A percentile compares a stretch with the other conserved stretches of the same genome.
Conservation (phyloP, 1,140 invertebrate species). For the Drosophila simulans region DNA sequence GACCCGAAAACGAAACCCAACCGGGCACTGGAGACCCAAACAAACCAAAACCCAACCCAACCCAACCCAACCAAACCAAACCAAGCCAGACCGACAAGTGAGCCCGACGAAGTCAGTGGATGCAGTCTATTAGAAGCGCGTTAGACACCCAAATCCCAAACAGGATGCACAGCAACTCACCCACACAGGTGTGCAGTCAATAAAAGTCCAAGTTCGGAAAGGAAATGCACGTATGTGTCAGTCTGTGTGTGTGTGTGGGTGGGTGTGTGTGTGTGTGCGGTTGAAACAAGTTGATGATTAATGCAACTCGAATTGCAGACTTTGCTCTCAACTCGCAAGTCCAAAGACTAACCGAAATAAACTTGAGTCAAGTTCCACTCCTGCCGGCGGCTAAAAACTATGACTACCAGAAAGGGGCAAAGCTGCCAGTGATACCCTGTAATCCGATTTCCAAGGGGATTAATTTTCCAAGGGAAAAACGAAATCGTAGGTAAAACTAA, state of each 20-base stretch:
- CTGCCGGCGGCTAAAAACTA: conserved; percentile 16
- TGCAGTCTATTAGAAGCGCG: conserved; percentile 79
- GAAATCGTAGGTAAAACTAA: neutral
- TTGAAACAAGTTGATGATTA: conserved; percentile 76
- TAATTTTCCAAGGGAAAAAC: neutral
- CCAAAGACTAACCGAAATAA: conserved; percentile 55
- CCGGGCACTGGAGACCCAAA: conserved; percentile 2
- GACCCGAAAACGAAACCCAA: conserved; percentile 30
- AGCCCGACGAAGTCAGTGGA: conserved; percentile 58
- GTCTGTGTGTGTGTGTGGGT: neutral
- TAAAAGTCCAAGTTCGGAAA: conserved; percentile 64
- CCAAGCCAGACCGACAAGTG: conserved; percentile 32
- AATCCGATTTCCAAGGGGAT: neutral
- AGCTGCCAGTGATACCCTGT: conserved; percentile 6
- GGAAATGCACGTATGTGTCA: neutral
- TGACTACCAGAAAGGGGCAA: neutral
- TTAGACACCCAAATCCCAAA: conserved; percentile 36
- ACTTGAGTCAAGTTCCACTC: conserved; percentile 39
- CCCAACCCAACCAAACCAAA: conserved; percentile 18
- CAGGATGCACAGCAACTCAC: neutral
- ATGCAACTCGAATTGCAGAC: conserved; percentile 71
- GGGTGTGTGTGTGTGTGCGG: conserved; percentile 39
- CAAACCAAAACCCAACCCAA: neutral
- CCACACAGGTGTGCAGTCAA: conserved; percentile 49
- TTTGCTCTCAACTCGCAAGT: conserved; percentile 41